phyloP scores from a whole-genome alignment of 2,888 invertebrate genomes.

The Agapostemon virescens region DNA sequence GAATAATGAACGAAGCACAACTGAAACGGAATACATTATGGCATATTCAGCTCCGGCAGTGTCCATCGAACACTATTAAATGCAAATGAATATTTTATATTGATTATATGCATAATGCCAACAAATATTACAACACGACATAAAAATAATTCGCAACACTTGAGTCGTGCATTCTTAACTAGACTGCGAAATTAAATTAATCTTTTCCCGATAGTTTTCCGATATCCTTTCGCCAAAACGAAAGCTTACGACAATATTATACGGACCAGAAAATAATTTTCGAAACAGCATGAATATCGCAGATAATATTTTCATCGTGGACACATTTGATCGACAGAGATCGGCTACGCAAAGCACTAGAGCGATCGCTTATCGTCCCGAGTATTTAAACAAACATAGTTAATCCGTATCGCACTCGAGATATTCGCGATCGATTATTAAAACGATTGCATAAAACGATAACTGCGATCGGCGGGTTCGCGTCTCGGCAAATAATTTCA shows the following conservation, averaged over 20 bases:
- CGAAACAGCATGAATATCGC: background rate
- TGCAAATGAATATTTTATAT: background rate
- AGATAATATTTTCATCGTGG: background rate
- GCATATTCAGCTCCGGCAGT: background rate
- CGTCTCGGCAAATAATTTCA: too few species aligned
- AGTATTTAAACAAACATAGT: too few species aligned
- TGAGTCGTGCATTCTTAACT: background rate
- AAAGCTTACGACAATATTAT: too few species aligned
- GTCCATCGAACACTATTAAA: background rate
- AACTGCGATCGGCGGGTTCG: too few species aligned
- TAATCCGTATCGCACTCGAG: too few species aligned
- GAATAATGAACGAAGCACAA: background rate
- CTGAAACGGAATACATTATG: slow-evolving; percentile 3
- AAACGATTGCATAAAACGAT: too few species aligned
- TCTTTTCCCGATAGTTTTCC: background rate
- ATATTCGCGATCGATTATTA: too few species aligned
- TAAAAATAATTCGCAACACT: background rate
- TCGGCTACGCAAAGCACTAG: too few species aligned
- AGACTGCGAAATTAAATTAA: background rate
- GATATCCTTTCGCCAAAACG: too few species aligned
- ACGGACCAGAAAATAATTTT: background rate
- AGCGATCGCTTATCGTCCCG: too few species aligned
- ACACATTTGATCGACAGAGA: too few species aligned
- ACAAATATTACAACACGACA: background rate
- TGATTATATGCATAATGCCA: background rate